A percentile compares a stretch with the other conserved stretches of the same genome.
Evolutionary conservation across 2,797 vertebrate genomes (phyloP).

Genomic region (Clarias platycephalus): DNA sequence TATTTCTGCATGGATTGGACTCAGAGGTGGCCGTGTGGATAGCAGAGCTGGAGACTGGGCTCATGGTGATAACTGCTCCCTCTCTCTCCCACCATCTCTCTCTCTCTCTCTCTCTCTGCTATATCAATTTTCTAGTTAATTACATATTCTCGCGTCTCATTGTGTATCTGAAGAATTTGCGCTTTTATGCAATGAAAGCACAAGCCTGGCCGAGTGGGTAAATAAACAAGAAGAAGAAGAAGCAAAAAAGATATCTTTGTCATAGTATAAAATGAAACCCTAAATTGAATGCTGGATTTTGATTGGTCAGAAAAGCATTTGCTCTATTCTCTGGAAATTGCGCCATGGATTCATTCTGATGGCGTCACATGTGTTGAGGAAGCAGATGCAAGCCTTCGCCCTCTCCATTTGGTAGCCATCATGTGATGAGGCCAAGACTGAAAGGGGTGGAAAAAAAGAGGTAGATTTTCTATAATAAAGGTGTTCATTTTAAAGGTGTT

Average conservation of each 20-base stretch:
- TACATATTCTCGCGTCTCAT: slow-evolving; percentile 27
- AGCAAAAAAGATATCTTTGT: neutral
- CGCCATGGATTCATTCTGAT: neutral
- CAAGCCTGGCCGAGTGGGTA: no score
- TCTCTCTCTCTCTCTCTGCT: slow-evolving; percentile 1
- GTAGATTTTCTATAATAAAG: neutral
- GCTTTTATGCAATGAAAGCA: neutral
- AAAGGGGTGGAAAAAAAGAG: neutral
- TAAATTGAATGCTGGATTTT: neutral
- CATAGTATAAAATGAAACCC: neutral
- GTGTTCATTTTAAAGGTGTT: neutral
- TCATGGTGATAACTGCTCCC: slow-evolving; percentile 46
- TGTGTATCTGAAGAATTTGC: neutral
- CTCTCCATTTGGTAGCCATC: neutral
- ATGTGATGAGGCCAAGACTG: neutral
- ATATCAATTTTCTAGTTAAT: slow-evolving; percentile 2
- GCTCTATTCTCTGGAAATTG: neutral
- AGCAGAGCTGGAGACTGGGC: slow-evolving; percentile 46
- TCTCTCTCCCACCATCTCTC: neutral
- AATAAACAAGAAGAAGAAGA: neutral
- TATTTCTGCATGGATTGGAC: slow-evolving; percentile 40
- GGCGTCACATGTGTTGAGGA: neutral
- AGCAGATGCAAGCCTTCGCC: neutral
- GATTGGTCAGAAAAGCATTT: neutral
- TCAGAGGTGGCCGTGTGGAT: slow-evolving; percentile 38